Conservation (phyloP, 2,888 invertebrate species). For the Ganaspis brasiliensis region DNA sequence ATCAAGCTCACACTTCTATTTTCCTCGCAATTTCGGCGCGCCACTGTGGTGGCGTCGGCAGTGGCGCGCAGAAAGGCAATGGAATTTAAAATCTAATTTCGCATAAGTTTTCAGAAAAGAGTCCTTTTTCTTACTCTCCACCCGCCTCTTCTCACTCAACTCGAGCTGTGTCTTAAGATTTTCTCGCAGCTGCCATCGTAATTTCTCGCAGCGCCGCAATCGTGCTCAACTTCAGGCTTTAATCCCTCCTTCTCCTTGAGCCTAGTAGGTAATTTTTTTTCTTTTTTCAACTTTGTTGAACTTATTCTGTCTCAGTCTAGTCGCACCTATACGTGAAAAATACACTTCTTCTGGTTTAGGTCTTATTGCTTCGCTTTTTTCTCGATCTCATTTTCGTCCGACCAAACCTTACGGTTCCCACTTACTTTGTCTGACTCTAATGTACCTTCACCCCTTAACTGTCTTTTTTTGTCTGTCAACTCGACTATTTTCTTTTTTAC, state of each 20-base stretch:
- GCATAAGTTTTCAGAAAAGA: slow-evolving; percentile 69
- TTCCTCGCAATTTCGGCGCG: slow-evolving; percentile 61
- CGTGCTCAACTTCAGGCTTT: slow-evolving; percentile 53
- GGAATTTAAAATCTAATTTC: slow-evolving; percentile 76
- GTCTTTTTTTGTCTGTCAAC: slow-evolving; percentile 49
- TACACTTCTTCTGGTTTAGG: slow-evolving; percentile 38
- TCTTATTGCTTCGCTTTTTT: slow-evolving; percentile 36
- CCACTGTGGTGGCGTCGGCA: slow-evolving; percentile 42
- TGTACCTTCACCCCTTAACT: slow-evolving; percentile 39
- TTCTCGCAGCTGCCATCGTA: slow-evolving; percentile 55
- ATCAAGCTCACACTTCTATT: slow-evolving; percentile 59
- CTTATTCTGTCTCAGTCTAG: slow-evolving; percentile 8
- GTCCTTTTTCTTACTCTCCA: slow-evolving; percentile 48
- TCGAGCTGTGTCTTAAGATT: neutral
- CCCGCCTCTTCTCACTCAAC: slow-evolving; percentile 38
- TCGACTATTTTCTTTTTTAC: neutral
- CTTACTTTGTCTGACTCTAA: slow-evolving; percentile 36
- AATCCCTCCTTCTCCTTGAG: slow-evolving; percentile 18
- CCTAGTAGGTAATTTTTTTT: slow-evolving; percentile 36
- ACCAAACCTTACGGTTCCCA: slow-evolving; percentile 15
- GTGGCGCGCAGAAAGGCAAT: slow-evolving; percentile 50
- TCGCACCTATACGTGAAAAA: slow-evolving; percentile 40
- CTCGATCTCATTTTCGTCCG: slow-evolving; percentile 30
- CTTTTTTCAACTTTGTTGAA: slow-evolving; percentile 40
- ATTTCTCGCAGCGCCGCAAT: slow-evolving; percentile 65